phyloP scores from a whole-genome alignment of 2,113 vertebrate genomes.

The Callipepla californica region DNA sequence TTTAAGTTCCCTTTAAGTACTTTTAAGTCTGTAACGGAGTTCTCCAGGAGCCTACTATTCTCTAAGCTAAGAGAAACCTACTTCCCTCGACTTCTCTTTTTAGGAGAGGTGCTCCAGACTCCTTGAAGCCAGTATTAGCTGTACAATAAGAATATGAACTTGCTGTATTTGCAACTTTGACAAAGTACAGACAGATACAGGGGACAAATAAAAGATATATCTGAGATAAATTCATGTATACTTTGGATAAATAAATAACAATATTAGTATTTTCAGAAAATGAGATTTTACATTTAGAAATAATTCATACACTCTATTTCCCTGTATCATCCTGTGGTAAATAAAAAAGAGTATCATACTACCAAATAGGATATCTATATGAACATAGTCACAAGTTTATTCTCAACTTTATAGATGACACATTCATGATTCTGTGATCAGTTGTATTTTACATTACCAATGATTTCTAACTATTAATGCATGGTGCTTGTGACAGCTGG shows the following conservation, averaged over 20 bases:
- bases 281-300: neutral
- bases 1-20: too few species aligned
- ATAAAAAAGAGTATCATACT: neutral
- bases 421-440: neutral
- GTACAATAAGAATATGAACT: neutral
- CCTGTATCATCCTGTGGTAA: neutral
- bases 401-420: neutral
- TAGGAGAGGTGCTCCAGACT: too few species aligned
- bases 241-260: neutral
- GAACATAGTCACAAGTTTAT: neutral
- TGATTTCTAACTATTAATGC: neutral
- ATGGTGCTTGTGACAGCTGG: neutral
- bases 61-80: too few species aligned
- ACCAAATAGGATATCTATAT: neutral
- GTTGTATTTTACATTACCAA: conserved; percentile 5
- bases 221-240: neutral
- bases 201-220: neutral
- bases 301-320: neutral
- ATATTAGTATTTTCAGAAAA: neutral
- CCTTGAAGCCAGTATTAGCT: neutral
- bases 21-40: too few species aligned
- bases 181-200: neutral
- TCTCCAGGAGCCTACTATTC: too few species aligned
- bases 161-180: neutral
- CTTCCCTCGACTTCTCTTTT: too few species aligned